Percentiles rank a stretch among this genome's conserved stretches.
These are phyloP conservation scores for Rhysida immarginata DNA, from an alignment of 1,140 invertebrate genomes.

Conservation along the genomic window DNA sequence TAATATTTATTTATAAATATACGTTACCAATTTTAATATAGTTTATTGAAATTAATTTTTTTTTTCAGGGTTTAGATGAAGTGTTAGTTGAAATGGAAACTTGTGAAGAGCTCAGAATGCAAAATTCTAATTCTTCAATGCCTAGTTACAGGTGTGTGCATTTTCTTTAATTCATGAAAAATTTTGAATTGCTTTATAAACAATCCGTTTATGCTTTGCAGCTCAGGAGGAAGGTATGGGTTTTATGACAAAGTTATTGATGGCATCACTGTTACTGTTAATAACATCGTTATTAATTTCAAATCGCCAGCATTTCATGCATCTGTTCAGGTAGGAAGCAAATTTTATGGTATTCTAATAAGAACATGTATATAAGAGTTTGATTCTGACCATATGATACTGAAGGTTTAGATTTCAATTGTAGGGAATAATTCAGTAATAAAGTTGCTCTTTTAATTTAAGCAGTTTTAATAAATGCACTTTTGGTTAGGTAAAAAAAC, in stretches of 20 bases:
- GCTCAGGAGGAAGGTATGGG: constrained; percentile 52
- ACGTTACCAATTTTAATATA: too few species aligned
- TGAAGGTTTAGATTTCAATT: too few species aligned
- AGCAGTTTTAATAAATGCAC: too few species aligned
- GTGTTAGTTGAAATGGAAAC: constrained; percentile 78
- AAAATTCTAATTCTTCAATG: constrained; percentile 34
- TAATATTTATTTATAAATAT: too few species aligned
- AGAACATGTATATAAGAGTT: too few species aligned
- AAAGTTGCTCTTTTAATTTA: too few species aligned
- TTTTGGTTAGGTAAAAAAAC: too few species aligned
- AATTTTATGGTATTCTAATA: constrained; percentile 3
- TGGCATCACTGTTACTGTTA: constrained; percentile 89
- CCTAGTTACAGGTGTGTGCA: constrained; percentile 21
- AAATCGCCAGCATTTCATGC: constrained; percentile 85
- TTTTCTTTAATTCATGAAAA: constrained; percentile 5
- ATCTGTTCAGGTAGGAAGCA: constrained; percentile 70
- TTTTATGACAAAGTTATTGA: constrained; percentile 93
- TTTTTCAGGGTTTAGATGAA: constrained; percentile 71
- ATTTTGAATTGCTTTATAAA: constrained; percentile 3
- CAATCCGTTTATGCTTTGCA: constrained; percentile 4
- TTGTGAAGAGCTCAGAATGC: constrained; percentile 58
- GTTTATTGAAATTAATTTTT: too few species aligned
- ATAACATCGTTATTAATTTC: constrained; percentile 84
- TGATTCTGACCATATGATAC: too few species aligned
- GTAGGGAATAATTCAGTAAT: too few species aligned